Evolutionary conservation across 2,797 vertebrate species (phyloP), one percentile per base, ranked within the genome.

Genomic region (Falco concolor): DNA sequence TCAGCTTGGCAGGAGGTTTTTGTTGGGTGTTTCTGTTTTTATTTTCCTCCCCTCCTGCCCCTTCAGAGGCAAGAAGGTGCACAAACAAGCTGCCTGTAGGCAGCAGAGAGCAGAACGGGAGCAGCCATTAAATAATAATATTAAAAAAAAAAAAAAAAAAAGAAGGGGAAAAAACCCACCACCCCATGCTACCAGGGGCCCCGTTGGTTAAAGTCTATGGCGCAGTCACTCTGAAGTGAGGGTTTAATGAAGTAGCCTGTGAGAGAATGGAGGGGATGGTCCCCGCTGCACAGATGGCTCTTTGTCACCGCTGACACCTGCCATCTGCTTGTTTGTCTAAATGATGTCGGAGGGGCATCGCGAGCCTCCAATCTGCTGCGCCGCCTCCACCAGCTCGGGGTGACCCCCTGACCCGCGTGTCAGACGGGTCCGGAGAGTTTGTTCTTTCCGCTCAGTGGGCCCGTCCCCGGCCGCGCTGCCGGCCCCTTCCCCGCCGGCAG

Each of bases 221-320:
- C 87, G 38, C 97, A 95, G 95, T 97, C 94, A 95, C 95, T 97
- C 98, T 98, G 98, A 97, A 97, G 98, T 98, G 97, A 98, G 98
- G 98, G 98, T 98, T 98, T 98, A 98, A 98, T 98, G 98, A 98
- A 98, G 98, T 98, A 97, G 98, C 97, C 97, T 97, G 98, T 94
- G 98, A 98, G 98, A 97, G 98, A 97, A 97, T 97, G 97, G 97
- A 97, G 97, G 97, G 98, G 98, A 99, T 98, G 96, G 98, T 98
- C 96, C 98, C 98, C 96, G 97, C 98, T 97, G 98, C 98, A 99
- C 99, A 99, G 99, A 99, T 99, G 99, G 99, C 98, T 98, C 98
- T 99, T 99, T 99, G 99, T 99, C 98, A 98, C 98, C 96, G 97
- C 98, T 99, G 99, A 99, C 99, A 99, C 99, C 99, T 99, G 99